Percentiles rank a stretch among this genome's conserved stretches.
These are phyloP conservation scores for Sterna hirundo DNA, from an alignment of 2,113 vertebrate genomes.

Conservation along the genomic window DNA sequence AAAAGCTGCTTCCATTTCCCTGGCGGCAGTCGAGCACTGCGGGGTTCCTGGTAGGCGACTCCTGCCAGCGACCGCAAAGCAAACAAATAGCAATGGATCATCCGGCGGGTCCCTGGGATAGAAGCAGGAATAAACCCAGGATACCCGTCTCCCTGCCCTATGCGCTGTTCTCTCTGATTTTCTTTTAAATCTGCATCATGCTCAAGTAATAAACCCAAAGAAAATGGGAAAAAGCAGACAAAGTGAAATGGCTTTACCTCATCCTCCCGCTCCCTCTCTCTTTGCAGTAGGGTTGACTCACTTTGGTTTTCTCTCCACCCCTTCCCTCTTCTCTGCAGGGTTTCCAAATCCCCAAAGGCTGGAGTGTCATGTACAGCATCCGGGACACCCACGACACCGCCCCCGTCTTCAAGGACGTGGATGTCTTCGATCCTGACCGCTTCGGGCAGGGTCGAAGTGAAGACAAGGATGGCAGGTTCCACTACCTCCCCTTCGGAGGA, in stretches of 20 bases:
- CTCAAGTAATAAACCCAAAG: background rate
- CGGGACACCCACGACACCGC: conserved; percentile 96
- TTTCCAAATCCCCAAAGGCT: conserved; percentile 97
- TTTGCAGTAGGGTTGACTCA: fast-evolving
- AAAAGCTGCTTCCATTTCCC: background rate
- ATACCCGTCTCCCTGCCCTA: background rate
- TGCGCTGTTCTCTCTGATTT: fast-evolving
- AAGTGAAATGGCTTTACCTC: fast-evolving
- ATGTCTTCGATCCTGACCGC: conserved; percentile 90
- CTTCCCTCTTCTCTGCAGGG: conserved; percentile 74
- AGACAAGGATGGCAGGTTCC: conserved; percentile 94
- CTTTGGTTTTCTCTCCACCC: background rate
- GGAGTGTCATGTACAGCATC: conserved; percentile 99
- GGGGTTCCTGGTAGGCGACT: background rate
- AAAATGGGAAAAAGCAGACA: background rate
- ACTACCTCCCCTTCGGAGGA: conserved; percentile 95
- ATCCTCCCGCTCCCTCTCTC: fast-evolving
- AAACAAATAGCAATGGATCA: background rate
- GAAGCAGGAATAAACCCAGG: background rate
- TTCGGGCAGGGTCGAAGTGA: conserved; percentile 91
- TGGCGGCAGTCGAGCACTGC: fast-evolving
- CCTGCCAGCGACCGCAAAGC: background rate
- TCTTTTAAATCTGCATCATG: fast-evolving
- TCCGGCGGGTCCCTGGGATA: fast-evolving
- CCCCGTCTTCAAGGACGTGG: conserved; percentile 91